Evolutionary conservation across 2,113 vertebrate genomes (phyloP).

Genomic region (Carassius auratus): DNA sequence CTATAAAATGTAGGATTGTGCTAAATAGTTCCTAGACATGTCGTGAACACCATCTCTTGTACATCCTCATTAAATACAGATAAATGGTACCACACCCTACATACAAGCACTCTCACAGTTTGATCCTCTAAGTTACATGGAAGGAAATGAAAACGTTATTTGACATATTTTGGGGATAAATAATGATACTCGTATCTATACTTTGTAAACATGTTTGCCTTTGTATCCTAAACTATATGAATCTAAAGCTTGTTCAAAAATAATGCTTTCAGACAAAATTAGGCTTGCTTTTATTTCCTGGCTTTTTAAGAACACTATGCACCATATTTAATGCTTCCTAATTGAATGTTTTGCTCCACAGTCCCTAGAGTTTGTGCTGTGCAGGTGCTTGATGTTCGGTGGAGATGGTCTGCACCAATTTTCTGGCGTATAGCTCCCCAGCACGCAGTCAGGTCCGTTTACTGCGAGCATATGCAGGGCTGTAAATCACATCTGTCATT

Average conservation of each 20-base stretch:
- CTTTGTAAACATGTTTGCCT: not conserved
- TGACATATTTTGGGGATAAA: not conserved
- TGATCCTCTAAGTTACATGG: not conserved
- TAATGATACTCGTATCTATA: not conserved
- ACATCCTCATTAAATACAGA: not conserved
- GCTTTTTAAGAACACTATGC: not conserved
- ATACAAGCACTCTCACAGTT: not conserved
- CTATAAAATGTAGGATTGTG: not conserved
- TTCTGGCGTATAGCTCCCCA: constrained; percentile 23
- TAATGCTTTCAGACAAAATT: not conserved
- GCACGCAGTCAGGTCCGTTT: constrained; percentile 13
- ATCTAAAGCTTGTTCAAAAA: not conserved
- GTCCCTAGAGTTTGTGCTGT: constrained; percentile 10
- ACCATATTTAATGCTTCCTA: constrained; percentile 10
- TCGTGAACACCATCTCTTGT: not conserved
- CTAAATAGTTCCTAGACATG: not conserved
- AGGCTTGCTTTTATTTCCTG: not conserved
- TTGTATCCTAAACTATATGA: too few relatives aligned
- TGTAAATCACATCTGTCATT: constrained; percentile 33
- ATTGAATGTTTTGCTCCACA: constrained; percentile 1
- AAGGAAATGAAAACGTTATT: not conserved
- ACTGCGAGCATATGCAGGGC: constrained; percentile 34
- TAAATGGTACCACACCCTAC: constrained; percentile 16
- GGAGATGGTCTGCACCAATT: constrained; percentile 23
- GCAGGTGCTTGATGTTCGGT: not conserved